Percentiles rank a stretch among this genome's conserved stretches.
Conservation (phyloP, 2,888 invertebrate genomes). For the Ophraella communa region DNA sequence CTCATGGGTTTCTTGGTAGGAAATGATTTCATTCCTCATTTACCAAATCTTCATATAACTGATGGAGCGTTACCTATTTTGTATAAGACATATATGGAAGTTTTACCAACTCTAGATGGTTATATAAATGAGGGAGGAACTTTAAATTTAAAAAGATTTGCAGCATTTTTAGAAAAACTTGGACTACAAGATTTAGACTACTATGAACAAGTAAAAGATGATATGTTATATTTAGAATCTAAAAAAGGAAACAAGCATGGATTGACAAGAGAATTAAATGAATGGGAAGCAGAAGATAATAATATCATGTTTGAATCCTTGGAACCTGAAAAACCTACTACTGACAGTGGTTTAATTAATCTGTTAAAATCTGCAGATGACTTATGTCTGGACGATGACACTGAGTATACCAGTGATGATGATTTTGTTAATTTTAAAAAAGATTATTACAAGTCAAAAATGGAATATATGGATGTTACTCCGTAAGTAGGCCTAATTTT, state of each 20-base stretch:
- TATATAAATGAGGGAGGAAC: constrained; percentile 92
- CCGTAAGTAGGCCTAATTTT: constrained; percentile 65
- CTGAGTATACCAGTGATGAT: constrained; percentile 60
- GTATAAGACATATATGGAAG: constrained; percentile 86
- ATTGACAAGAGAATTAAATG: constrained; percentile 41
- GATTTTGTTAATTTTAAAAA: constrained; percentile 80
- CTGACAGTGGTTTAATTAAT: constrained; percentile 64
- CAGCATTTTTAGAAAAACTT: constrained; percentile 80
- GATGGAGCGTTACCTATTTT: constrained; percentile 87
- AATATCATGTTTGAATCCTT: constrained; percentile 58
- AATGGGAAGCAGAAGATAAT: constrained; percentile 60
- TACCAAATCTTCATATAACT: constrained; percentile 93
- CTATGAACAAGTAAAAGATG: constrained; percentile 79
- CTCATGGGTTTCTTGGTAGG: constrained; percentile 97
- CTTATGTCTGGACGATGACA: constrained; percentile 38
- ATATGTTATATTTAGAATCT: constrained; percentile 81
- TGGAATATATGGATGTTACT: constrained; percentile 80
- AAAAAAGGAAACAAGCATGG: constrained; percentile 70
- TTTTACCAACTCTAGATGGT: constrained; percentile 88
- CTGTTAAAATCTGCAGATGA: constrained; percentile 70
- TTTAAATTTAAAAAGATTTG: constrained; percentile 82
- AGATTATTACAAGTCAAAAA: constrained; percentile 90
- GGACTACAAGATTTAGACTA: constrained; percentile 76
- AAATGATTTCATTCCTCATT: constrained; percentile 96
- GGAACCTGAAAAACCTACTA: constrained; percentile 54